A percentile compares a stretch with the other conserved stretches of the same genome.
These are phyloP conservation scores for Pogonomyrmex californicus DNA, from an alignment of 1,140 invertebrate species.

Conservation along the genomic window DNA sequence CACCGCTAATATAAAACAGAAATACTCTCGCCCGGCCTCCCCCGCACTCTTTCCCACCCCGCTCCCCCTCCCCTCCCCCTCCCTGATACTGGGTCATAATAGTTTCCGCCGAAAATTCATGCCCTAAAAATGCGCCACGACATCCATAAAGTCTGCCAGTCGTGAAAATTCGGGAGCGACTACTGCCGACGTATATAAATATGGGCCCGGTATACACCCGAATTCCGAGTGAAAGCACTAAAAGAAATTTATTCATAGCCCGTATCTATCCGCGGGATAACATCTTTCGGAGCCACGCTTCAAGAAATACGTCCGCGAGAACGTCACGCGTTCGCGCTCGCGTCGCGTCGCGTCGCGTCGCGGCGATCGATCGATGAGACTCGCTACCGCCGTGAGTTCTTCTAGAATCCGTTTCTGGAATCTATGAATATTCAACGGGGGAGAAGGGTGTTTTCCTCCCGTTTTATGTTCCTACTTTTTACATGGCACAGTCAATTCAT, in stretches of 20 bases:
- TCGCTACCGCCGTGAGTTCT: background rate
- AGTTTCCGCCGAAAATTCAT: conserved; percentile 52
- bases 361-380: conserved; percentile 32
- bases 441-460: background rate
- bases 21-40: background rate
- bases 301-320: conserved; percentile 17
- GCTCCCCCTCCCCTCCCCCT: background rate
- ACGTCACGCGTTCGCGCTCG: conserved; percentile 29
- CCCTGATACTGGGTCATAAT: conserved; percentile 6
- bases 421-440: conserved; percentile 64
- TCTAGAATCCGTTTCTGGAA: conserved; percentile 18
- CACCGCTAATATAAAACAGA: conserved; percentile 52
- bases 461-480: conserved; percentile 20
- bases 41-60: background rate
- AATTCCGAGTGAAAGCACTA: conserved; percentile 61
- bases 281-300: conserved; percentile 30
- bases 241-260: conserved; percentile 72
- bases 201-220: background rate
- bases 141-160: conserved; percentile 61
- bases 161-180: conserved; percentile 50
- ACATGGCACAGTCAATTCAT: conserved; percentile 1
- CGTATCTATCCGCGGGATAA: conserved; percentile 45
- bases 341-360: background rate
- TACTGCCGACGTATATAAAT: conserved; percentile 44
- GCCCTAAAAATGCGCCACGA: conserved; percentile 41